Evolutionary conservation across 2,797 vertebrate species (phyloP).

Genomic region (Lacerta agilis): DNA sequence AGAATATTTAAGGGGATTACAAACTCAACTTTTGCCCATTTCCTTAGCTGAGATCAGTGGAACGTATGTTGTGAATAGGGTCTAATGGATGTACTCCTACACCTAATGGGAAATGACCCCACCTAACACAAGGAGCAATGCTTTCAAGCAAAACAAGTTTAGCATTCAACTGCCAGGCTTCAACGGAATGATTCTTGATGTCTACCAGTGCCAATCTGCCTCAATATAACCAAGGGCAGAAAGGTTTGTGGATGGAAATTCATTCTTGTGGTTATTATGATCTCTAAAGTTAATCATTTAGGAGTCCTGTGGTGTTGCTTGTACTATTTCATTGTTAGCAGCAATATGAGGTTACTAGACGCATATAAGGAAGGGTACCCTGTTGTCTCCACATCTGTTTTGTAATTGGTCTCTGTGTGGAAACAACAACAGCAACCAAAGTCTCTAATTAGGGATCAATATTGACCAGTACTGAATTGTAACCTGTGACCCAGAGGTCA

Average conservation of each 20-base stretch:
- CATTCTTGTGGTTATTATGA: background rate
- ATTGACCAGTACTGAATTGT: background rate
- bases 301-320: background rate
- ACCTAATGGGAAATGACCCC: background rate
- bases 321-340: background rate
- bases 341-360: background rate
- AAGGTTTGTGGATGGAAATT: background rate
- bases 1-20: background rate
- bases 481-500: conserved; percentile 22
- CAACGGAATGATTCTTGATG: too few species aligned
- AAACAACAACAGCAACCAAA: background rate
- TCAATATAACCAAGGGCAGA: background rate
- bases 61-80: background rate
- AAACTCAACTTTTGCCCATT: background rate
- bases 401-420: background rate
- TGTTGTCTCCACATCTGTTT: background rate
- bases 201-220: background rate
- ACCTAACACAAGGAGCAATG: background rate
- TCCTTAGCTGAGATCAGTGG: background rate
- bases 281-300: background rate
- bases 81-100: background rate
- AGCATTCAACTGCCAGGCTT: background rate
- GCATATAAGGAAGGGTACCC: background rate
- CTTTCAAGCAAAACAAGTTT: background rate
- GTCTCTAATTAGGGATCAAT: background rate